A percentile compares a stretch with the other conserved stretches of the same genome.
phyloP scores from a whole-genome alignment of 2,113 vertebrate species.

The Peromyscus californicus region DNA sequence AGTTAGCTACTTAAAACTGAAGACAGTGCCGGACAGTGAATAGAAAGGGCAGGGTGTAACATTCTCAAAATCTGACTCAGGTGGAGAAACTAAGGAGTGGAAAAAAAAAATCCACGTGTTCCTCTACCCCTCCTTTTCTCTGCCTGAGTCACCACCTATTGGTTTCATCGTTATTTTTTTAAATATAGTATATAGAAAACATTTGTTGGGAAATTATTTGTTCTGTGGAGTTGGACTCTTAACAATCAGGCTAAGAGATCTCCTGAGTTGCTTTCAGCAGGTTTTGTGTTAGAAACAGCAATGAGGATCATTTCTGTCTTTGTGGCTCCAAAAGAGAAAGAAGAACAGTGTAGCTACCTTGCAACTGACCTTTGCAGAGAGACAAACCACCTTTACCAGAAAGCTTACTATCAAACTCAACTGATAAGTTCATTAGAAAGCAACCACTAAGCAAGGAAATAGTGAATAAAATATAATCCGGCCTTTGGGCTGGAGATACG shows the following conservation, averaged over 20 bases:
- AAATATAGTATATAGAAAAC: constrained; percentile 8
- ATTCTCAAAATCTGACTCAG: constrained; percentile 64
- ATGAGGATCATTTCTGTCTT: constrained; percentile 2
- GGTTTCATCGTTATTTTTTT: constrained; percentile 52
- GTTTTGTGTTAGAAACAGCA: background rate
- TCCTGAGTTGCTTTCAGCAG: background rate
- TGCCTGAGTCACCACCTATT: constrained; percentile 22
- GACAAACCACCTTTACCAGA: background rate
- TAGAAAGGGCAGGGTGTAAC: background rate
- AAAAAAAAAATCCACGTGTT: background rate
- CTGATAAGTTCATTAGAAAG: constrained; percentile 26
- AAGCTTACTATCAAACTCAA: constrained; percentile 34
- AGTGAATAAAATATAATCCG: background rate
- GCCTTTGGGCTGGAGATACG: background rate
- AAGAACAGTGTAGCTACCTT: background rate
- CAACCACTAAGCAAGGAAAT: background rate
- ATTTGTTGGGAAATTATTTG: constrained; percentile 42
- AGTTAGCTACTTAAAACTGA: constrained; percentile 51
- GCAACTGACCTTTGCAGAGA: background rate
- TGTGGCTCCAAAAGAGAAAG: background rate
- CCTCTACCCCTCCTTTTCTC: background rate
- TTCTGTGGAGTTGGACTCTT: background rate
- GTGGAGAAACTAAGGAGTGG: constrained; percentile 50
- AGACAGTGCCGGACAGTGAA: constrained; percentile 3
- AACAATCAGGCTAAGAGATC: background rate